Evolutionary conservation across 1,140 invertebrate species (phyloP).

Genomic region (Drosophila repleta): DNA sequence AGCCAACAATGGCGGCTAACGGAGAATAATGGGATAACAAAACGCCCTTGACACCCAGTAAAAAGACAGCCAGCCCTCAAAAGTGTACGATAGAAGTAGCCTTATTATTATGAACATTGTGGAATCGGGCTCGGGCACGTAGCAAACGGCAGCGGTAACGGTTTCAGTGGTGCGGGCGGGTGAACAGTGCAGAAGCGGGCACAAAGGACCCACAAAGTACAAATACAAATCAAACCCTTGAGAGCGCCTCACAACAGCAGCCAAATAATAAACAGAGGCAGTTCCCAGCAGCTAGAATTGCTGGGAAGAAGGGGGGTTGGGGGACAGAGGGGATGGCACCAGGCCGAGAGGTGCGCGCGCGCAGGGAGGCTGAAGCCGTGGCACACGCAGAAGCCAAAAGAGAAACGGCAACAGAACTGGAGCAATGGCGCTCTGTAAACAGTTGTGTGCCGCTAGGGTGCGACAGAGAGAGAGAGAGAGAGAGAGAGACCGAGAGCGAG

Average conservation of each 20-base stretch:
- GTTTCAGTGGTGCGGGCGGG: neutral
- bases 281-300: slow-evolving; percentile 6
- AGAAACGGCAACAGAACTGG: slow-evolving; percentile 41
- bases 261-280: slow-evolving; percentile 70
- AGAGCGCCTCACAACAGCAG: slow-evolving; percentile 57
- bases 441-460: slow-evolving; percentile 23
- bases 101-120: slow-evolving; percentile 81
- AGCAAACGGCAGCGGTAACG: slow-evolving; percentile 53
- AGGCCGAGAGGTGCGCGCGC: slow-evolving; percentile 13
- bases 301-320: slow-evolving; percentile 2
- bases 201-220: slow-evolving; percentile 65
- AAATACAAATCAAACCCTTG: slow-evolving; percentile 81
- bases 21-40: slow-evolving; percentile 83
- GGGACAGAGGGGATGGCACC: neutral
- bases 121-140: slow-evolving; percentile 60
- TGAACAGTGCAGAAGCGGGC: slow-evolving; percentile 7
- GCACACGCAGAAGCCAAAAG: slow-evolving; percentile 30
- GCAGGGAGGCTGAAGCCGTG: slow-evolving; percentile 4
- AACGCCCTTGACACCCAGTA: slow-evolving; percentile 84
- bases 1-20: slow-evolving; percentile 76
- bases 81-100: slow-evolving; percentile 64
- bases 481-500: slow-evolving; percentile 6
- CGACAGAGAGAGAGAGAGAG: slow-evolving; percentile 17
- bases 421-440: slow-evolving; percentile 75
- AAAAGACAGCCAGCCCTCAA: slow-evolving; percentile 79